phyloP scores from a whole-genome alignment of 35 echinoderm and acorn worm genomes.

The Amphiura filiformis region DNA sequence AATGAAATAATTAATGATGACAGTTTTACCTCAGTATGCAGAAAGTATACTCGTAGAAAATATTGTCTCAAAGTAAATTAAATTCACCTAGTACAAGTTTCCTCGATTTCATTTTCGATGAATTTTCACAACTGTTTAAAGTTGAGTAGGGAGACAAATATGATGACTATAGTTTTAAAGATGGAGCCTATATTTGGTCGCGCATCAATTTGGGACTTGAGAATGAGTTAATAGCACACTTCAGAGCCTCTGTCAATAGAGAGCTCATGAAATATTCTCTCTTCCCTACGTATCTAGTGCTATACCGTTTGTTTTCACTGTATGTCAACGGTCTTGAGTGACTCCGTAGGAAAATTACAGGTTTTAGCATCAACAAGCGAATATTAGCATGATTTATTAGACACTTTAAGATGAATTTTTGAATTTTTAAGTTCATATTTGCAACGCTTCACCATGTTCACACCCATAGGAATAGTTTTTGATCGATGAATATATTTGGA shows the following conservation, averaged over 20 bases:
- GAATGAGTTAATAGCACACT: not conserved
- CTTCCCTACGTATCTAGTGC: not conserved
- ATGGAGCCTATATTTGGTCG: not conserved
- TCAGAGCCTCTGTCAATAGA: not conserved
- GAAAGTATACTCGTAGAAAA: too few species aligned
- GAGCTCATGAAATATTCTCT: not conserved
- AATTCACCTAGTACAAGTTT: too few species aligned
- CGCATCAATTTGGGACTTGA: not conserved
- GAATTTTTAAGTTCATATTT: not conserved
- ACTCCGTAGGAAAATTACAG: not conserved
- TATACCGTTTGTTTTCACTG: not conserved
- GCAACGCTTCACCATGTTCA: not conserved
- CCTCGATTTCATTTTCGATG: too few species aligned
- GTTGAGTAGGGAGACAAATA: too few species aligned
- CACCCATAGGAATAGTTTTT: too few species aligned
- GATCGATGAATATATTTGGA: too few species aligned
- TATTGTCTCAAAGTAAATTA: too few species aligned
- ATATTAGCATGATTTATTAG: slow-evolving; percentile 2
- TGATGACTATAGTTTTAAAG: too few species aligned
- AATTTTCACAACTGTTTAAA: too few species aligned
- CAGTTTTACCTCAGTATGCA: too few species aligned
- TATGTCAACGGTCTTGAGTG: not conserved
- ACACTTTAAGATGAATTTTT: not conserved
- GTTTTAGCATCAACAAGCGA: not conserved
- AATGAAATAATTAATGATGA: too few species aligned